Conservation (phyloP, 2,888 invertebrate genomes). For the Drymonia ruficornis region DNA sequence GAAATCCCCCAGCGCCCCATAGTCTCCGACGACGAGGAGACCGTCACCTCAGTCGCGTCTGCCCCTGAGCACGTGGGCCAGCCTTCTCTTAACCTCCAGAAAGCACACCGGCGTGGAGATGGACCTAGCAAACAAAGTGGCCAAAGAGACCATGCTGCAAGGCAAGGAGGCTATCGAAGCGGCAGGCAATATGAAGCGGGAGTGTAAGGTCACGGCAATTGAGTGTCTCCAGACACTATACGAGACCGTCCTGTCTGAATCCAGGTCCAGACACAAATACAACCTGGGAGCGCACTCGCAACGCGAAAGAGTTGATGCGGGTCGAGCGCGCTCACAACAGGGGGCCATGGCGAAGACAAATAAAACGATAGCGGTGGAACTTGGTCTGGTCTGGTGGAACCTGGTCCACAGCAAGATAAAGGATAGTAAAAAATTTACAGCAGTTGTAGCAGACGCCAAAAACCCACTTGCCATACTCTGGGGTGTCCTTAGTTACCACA, state of each 20-base stretch:
- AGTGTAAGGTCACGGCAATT: too few species aligned
- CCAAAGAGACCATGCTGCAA: too few species aligned
- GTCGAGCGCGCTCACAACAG: constrained; percentile 19
- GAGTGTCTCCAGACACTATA: too few species aligned
- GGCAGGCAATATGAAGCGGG: too few species aligned
- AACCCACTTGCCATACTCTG: too few species aligned
- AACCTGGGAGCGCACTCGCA: constrained; percentile 20
- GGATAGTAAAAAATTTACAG: too few species aligned
- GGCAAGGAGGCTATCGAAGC: too few species aligned
- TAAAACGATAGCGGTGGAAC: neutral
- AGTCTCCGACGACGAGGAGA: constrained; percentile 15
- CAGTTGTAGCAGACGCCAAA: too few species aligned
- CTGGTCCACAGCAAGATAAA: too few species aligned
- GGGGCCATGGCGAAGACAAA: neutral
- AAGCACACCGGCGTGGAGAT: constrained; percentile 8
- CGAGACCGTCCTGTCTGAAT: constrained; percentile 27
- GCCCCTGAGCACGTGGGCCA: neutral
- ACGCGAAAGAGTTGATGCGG: too few species aligned
- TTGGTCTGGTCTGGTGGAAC: neutral
- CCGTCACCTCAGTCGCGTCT: constrained; percentile 16
- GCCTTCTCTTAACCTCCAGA: neutral
- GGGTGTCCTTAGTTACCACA: too few species aligned
- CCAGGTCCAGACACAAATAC: constrained; percentile 17
- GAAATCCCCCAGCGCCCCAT: constrained; percentile 4
- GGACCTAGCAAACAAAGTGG: too few species aligned